Base-by-base conservation (phyloP, 2,888 invertebrate species). In the Chymomyza amoena region DNA sequence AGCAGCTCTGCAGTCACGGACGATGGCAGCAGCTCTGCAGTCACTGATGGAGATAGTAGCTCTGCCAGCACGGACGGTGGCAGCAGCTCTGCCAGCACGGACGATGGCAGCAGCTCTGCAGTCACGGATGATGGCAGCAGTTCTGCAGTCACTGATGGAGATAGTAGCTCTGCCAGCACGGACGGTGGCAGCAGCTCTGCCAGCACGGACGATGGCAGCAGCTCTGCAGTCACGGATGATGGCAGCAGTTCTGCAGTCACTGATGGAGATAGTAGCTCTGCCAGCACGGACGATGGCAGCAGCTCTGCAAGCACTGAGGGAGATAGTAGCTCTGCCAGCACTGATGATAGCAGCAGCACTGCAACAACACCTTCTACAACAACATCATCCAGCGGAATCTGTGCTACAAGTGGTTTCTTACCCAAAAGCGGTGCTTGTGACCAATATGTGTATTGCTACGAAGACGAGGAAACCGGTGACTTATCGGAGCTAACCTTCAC, bases 381-480 rank as follows among this genome's bases (percentile, higher is more conserved):
- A 3, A 60, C 64, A 3, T 52, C 52, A 18, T 7, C 51, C 15
- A 20, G 54, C 3, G 20, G 15, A 28, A 0, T 3, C 0, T 90
- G 90, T 60, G 74, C 81, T 0, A 75, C 76, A 32, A 68, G 64
- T 3, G 90, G 90, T 1, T 79, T 85, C 66, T 72, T 80, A 39
- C 83, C 87, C 0, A 54, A 68, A 7, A 67, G 65, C 9, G 73
- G 71, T 7, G 66, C 62, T 15, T 90, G 90, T 62, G 13, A 18
- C 0, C 10, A 84, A 18, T 90, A 80, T 50, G 51, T 80, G 5
- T 57, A 74, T 13, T 89, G 90, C 60, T 69, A 60, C 18, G 76
- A 77, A n/a, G 9, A n/a, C 20, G 76, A 76, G n/a, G 13, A 15
- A 0, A 20, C 68, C 0, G 70, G 68, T 4, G 15, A 64, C 1